Percentiles rank a stretch among this genome's conserved stretches.
Conservation (phyloP, 2,113 vertebrate genomes). For the Pholis gunnellus region DNA sequence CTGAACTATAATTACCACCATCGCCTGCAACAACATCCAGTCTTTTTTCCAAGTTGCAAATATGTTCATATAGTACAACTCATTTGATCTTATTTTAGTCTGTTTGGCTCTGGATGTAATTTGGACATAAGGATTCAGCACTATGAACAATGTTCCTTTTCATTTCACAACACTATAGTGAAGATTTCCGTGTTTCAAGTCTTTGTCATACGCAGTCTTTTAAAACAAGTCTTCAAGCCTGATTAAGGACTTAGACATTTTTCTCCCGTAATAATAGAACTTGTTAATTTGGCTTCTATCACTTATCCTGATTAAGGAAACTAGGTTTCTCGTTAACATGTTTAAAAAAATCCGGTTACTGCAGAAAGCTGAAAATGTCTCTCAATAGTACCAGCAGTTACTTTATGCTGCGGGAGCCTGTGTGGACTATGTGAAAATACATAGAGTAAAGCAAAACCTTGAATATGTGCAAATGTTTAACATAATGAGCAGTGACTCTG, state of each 20-base stretch:
- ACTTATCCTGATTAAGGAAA: conserved; percentile 5
- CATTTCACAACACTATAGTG: not conserved
- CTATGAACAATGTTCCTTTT: not conserved
- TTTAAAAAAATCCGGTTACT: conserved; percentile 9
- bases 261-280: not conserved
- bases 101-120: not conserved
- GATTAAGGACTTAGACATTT: not conserved
- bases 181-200: not conserved
- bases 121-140: not conserved
- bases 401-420: not conserved
- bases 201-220: not conserved
- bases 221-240: not conserved
- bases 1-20: conserved; percentile 30
- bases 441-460: not conserved
- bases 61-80: not conserved
- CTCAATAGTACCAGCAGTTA: not conserved
- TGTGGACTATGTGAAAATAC: not conserved
- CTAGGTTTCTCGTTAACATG: not conserved
- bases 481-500: not conserved
- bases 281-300: conserved; percentile 5
- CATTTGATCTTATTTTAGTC: not conserved
- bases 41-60: not conserved
- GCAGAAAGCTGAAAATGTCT: not conserved
- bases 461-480: not conserved
- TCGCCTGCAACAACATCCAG: conserved; percentile 1